Percentiles rank a stretch among this genome's conserved stretches.
These are phyloP conservation scores for Tetropium fuscum DNA, from an alignment of 2,888 invertebrate genomes.

Conservation along the genomic window DNA sequence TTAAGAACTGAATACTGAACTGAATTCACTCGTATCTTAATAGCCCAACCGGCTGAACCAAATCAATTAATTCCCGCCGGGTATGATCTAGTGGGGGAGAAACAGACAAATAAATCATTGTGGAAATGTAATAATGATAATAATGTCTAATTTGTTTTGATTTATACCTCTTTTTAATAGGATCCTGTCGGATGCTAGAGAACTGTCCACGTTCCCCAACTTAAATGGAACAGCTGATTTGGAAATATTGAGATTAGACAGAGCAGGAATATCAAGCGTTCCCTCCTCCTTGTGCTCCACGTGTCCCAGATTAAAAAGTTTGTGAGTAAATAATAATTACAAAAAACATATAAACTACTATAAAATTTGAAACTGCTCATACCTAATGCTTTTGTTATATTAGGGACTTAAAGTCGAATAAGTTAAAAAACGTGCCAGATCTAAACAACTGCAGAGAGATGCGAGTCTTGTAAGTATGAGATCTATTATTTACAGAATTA, in stretches of 20 bases:
- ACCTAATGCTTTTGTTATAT: too few species aligned
- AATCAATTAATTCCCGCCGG: neutral
- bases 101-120: conserved; percentile 38
- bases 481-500: neutral
- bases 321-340: too few species aligned
- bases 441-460: conserved; percentile 84
- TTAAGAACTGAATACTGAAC: too few species aligned
- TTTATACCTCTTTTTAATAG: conserved; percentile 67
- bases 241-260: conserved; percentile 85
- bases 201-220: conserved; percentile 84
- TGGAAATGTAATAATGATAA: conserved; percentile 39
- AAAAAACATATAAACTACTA: too few species aligned
- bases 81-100: neutral
- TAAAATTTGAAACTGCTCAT: too few species aligned
- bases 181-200: conserved; percentile 86
- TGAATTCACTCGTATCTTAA: too few species aligned
- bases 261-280: conserved; percentile 80
- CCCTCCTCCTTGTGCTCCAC: conserved; percentile 81
- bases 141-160: conserved; percentile 45
- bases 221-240: conserved; percentile 83
- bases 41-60: too few species aligned
- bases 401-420: conserved; percentile 90
- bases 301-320: conserved; percentile 82
- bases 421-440: conserved; percentile 79
- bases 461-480: conserved; percentile 82